Conservation (phyloP, 2,113 vertebrate genomes). For the Callopanchax toddi region DNA sequence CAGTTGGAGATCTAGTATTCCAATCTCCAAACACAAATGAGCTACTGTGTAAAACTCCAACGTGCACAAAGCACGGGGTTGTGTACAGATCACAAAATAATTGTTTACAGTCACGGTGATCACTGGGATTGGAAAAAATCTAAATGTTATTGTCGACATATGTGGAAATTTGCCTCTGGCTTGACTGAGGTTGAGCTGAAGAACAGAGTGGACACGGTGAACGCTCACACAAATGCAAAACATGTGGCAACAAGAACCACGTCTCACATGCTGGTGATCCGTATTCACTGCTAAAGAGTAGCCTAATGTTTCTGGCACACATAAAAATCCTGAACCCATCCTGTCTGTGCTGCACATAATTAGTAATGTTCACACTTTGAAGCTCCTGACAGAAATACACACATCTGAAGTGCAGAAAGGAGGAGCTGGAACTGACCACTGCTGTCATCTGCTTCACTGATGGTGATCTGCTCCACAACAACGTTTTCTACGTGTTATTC, state of each 20-base stretch:
- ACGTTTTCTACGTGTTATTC: too few species aligned
- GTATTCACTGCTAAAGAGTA: not conserved
- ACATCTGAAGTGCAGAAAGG: too few species aligned
- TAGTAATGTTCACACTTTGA: too few species aligned
- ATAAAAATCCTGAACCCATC: not conserved
- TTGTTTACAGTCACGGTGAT: slow-evolving; percentile 54
- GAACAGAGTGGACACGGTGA: slow-evolving; percentile 34
- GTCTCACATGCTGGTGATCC: not conserved
- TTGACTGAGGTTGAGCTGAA: slow-evolving; percentile 19
- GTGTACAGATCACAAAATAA: slow-evolving; percentile 44
- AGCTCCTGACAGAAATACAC: too few species aligned
- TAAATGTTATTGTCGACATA: slow-evolving; percentile 42
- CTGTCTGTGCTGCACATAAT: not conserved
- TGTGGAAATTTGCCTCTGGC: slow-evolving; percentile 50
- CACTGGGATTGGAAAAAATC: slow-evolving; percentile 45
- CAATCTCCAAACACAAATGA: slow-evolving; percentile 1
- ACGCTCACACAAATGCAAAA: slow-evolving; percentile 31
- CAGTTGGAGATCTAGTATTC: slow-evolving; percentile 4
- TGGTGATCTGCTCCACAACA: too few species aligned
- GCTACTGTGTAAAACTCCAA: slow-evolving; percentile 30
- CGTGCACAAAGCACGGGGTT: slow-evolving; percentile 31
- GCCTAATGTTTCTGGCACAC: not conserved
- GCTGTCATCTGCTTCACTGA: too few species aligned
- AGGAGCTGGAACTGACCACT: too few species aligned
- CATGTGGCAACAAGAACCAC: slow-evolving; percentile 29